Evolutionary conservation across 2,113 vertebrate species (phyloP).

Genomic region (Ceyx margarethae): DNA sequence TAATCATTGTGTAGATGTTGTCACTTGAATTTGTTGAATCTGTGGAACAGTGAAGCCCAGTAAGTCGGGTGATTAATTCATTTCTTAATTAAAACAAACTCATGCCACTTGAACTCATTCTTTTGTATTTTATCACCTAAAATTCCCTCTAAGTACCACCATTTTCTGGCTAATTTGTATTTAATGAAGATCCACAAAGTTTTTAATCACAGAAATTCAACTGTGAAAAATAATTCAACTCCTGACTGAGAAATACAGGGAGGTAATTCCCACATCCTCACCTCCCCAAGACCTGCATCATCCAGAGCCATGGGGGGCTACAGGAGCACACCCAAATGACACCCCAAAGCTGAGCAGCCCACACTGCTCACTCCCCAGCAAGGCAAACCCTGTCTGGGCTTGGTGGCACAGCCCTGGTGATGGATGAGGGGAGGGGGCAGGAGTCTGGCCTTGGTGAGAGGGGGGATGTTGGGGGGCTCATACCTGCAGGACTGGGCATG

Average conservation of each 20-base stretch:
- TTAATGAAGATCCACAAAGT: constrained; percentile 85
- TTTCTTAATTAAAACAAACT: constrained; percentile 86
- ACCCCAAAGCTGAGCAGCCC: neutral
- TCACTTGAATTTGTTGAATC: constrained; percentile 99
- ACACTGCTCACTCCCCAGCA: accelerated
- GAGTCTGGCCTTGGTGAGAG: neutral
- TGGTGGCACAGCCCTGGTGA: accelerated
- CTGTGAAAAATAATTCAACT: constrained; percentile 72
- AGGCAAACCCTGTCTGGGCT: neutral
- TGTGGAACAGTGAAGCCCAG: constrained; percentile 76
- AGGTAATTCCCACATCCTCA: neutral
- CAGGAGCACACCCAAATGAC: neutral
- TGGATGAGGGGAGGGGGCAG: neutral
- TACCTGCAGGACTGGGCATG: constrained; percentile 98
- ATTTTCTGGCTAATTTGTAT: constrained; percentile 84
- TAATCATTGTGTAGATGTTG: constrained; percentile 99
- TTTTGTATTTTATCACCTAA: constrained; percentile 84
- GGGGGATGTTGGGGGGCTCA: neutral
- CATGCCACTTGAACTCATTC: constrained; percentile 83
- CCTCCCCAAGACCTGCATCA: neutral
- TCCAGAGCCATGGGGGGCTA: neutral
- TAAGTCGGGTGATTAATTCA: constrained; percentile 80
- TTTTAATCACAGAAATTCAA: constrained; percentile 81
- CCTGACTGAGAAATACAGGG: neutral
- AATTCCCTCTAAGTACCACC: constrained; percentile 80